phyloP scores from a whole-genome alignment of 1,140 invertebrate species.

The Notospermus geniculatus region DNA sequence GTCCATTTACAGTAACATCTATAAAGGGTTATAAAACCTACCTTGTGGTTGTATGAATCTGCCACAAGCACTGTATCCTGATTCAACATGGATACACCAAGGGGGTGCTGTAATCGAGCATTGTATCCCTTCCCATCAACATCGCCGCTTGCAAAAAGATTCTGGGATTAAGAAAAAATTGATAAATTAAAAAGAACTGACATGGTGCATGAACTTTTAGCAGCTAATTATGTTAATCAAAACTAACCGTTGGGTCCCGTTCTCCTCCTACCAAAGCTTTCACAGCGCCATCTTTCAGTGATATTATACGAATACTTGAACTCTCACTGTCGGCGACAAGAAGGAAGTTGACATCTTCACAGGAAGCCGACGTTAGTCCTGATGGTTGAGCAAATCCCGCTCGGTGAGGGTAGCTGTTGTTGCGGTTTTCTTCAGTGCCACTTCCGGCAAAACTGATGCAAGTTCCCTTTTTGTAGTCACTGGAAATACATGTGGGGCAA shows the following conservation, averaged over 20 bases:
- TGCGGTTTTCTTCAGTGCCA: slow-evolving; percentile 87
- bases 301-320: slow-evolving; percentile 76
- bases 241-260: slow-evolving; percentile 75
- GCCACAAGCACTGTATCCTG: slow-evolving; percentile 69
- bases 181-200: no score
- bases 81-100: slow-evolving; percentile 71
- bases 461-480: slow-evolving; percentile 57
- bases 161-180: slow-evolving; percentile 60
- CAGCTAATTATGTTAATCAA: not conserved
- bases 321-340: slow-evolving; percentile 93
- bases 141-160: slow-evolving; percentile 90
- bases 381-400: slow-evolving; percentile 91
- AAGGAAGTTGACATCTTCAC: slow-evolving; percentile 45
- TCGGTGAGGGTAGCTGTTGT: slow-evolving; percentile 83
- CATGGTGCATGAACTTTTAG: not conserved
- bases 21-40: no score
- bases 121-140: slow-evolving; percentile 72
- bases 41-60: slow-evolving; percentile 94
- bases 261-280: slow-evolving; percentile 79
- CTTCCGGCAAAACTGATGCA: slow-evolving; percentile 78
- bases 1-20: no score
- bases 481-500: slow-evolving; percentile 22
- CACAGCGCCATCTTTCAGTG: slow-evolving; percentile 75
- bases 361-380: slow-evolving; percentile 61
- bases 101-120: slow-evolving; percentile 85